Base-by-base conservation (phyloP, 2,888 invertebrate genomes). In the Trichogramma dendrolimi region DNA sequence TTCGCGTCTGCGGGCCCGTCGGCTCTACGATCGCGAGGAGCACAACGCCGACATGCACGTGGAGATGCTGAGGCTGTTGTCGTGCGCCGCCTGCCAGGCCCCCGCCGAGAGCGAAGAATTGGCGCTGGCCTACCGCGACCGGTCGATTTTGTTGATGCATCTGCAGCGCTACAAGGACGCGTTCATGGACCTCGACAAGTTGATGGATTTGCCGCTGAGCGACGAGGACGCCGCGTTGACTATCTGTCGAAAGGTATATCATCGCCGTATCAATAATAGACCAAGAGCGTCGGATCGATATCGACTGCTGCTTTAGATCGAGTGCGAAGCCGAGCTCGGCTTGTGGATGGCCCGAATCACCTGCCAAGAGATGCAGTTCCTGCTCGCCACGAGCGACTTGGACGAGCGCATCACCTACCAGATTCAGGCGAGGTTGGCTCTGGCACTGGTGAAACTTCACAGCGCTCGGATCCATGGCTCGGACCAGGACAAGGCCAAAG, bases 301-400 rank as follows among this genome's bases (percentile, higher is more conserved):
- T 27, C 27, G 27, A 27, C 2, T 2, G 27, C 27, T 27, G 27
- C 27, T 27, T 27, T 44, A 65, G 62, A 61, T 65, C 3, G 62
- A 65, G 11, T 65, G 60, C 10, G 55, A 65, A 52, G 62, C 43
- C 0, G 65, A 55, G 8, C 50, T 65, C 5, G 62, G 62, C 2
- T 11, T 58, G 27, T 7, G 44, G 52, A 52, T 55, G 2, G 62
- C 62, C 4, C 42, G 48, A 41, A 6, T 43, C 6, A 65, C 62
- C 4, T 62, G 62, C 38, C 58, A 63, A 27, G 50, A 48, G 11
- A 38, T 58, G 5, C 52, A 61, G 41, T 4, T 6, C 0, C 6
- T 63, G 3, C 39, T 65, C 42, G 46, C 58, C 10, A 42, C 53
- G n/a, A 46, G 53, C 1, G 10, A 53, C 1, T 47, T 39, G 10